Conservation (phyloP, 2,797 vertebrate genomes). For the Sarcoramphus papa region DNA sequence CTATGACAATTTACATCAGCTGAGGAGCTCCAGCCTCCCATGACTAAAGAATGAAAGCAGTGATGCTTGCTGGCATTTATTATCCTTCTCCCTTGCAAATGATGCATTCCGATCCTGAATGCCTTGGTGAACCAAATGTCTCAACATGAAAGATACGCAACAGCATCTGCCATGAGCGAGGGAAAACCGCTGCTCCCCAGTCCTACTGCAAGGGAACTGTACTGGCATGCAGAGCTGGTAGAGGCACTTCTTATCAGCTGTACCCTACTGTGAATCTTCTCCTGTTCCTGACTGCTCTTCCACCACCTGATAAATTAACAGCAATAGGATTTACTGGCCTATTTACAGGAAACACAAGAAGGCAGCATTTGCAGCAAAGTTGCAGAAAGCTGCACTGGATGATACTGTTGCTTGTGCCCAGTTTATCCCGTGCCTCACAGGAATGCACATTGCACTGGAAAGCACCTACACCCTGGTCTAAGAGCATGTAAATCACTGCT, state of each 20-base stretch:
- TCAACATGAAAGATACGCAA: background rate
- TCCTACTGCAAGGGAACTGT: background rate
- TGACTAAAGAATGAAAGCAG: background rate
- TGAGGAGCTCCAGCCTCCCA: background rate
- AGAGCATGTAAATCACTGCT: background rate
- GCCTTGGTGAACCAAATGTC: background rate
- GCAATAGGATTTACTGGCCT: background rate
- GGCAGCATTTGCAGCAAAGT: background rate
- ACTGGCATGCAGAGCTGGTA: background rate
- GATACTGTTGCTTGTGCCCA: background rate
- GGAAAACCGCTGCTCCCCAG: background rate
- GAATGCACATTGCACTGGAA: background rate
- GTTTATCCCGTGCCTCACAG: background rate
- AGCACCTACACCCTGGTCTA: background rate
- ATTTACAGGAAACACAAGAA: background rate
- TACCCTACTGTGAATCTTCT: background rate
- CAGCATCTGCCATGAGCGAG: background rate
- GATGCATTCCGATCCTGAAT: background rate
- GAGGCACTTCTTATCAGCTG: background rate
- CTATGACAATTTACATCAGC: background rate
- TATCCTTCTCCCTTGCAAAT: background rate
- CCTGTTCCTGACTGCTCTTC: background rate
- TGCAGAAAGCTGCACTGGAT: background rate
- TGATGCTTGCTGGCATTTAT: background rate
- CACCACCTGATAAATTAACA: background rate